Evolutionary conservation across 2,888 invertebrate species (phyloP).

Genomic region (Trichopoda pennipes): DNA sequence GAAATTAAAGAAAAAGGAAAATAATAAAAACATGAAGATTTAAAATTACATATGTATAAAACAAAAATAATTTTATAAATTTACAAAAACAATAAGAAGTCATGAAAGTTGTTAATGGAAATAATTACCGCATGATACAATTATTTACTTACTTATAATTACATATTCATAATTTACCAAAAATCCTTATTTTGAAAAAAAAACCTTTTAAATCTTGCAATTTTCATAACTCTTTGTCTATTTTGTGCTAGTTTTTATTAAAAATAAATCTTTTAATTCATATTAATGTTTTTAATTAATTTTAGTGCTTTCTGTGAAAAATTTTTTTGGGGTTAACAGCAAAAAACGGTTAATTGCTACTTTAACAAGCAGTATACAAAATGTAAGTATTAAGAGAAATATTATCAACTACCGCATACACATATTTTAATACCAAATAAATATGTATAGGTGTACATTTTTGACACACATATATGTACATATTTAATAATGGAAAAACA

Average conservation of each 20-base stretch:
- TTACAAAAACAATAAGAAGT: neutral
- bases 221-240: constrained; percentile 20
- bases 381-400: constrained; percentile 51
- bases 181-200: neutral
- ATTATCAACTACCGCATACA: neutral
- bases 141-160: neutral
- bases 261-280: neutral
- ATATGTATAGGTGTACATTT: neutral
- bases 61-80: neutral
- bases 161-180: neutral
- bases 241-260: neutral
- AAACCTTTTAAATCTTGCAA: constrained; percentile 16
- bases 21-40: neutral
- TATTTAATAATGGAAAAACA: neutral
- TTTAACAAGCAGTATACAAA: constrained; percentile 59
- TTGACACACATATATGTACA: constrained; percentile 1
- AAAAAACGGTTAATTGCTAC: constrained; percentile 62
- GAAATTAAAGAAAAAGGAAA: constrained; percentile 6
- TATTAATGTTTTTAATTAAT: constrained; percentile 16
- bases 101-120: neutral
- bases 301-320: constrained; percentile 65
- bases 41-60: neutral
- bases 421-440: neutral
- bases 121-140: neutral
- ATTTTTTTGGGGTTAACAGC: constrained; percentile 54